Conservation (phyloP, 2,113 vertebrate species). For the Chlorodrepanis virens region DNA sequence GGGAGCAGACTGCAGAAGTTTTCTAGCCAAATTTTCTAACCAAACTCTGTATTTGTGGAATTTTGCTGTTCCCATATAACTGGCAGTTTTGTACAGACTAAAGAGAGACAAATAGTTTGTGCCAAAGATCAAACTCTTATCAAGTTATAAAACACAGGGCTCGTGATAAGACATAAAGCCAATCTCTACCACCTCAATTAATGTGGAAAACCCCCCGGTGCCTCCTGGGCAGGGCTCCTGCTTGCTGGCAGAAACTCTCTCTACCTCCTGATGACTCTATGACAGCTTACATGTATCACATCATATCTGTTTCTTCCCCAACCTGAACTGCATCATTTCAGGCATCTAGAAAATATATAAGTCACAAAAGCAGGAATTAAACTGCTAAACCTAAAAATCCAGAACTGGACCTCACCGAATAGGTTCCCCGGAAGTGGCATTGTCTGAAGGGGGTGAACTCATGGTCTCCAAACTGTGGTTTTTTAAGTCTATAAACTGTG, state of each 20-base stretch:
- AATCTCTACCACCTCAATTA: neutral
- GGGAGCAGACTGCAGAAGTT: neutral
- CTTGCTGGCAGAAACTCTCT: neutral
- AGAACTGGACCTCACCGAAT: neutral
- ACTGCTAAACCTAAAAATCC: neutral
- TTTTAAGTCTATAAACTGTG: neutral
- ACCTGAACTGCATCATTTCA: neutral
- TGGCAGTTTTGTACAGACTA: neutral
- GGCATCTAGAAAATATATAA: neutral
- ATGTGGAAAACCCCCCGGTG: neutral
- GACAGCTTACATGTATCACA: neutral
- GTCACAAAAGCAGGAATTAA: neutral
- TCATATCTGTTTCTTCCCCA: neutral
- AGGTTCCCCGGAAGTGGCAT: neutral
- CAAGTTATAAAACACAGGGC: neutral
- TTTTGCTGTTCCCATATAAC: neutral
- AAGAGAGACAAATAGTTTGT: neutral
- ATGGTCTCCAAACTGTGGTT: neutral
- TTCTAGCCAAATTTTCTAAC: neutral
- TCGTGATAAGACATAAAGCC: neutral
- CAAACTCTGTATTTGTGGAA: neutral
- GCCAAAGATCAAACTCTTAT: neutral
- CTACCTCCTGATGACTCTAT: too few species aligned
- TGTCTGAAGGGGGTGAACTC: neutral
- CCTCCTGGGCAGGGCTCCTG: neutral